Evolutionary conservation across 1,140 invertebrate species (phyloP).

Genomic region (Chymomyza costata): DNA sequence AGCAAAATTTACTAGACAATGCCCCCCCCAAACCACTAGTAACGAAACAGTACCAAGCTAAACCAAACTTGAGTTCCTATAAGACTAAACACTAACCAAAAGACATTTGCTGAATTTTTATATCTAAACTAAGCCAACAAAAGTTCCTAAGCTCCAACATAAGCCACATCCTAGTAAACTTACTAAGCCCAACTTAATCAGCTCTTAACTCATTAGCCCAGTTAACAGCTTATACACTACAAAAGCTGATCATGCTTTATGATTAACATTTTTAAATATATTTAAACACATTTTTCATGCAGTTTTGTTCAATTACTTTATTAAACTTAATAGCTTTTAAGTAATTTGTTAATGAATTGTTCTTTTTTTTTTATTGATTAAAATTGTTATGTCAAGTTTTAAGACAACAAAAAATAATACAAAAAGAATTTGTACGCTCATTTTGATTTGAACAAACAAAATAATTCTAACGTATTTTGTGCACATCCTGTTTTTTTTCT

Average conservation of each 20-base stretch:
- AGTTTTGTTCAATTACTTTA: constrained; percentile 60
- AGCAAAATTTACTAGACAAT: constrained; percentile 32
- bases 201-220: constrained; percentile 19
- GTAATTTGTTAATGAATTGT: constrained; percentile 62
- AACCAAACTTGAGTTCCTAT: constrained; percentile 36
- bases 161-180: background rate
- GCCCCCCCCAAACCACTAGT: constrained; percentile 1
- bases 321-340: constrained; percentile 41
- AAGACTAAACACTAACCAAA: constrained; percentile 29
- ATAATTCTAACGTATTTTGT: constrained; percentile 75
- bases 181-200: constrained; percentile 10
- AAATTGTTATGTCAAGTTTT: constrained; percentile 54
- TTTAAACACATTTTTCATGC: constrained; percentile 51
- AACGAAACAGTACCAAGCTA: constrained; percentile 8
- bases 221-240: constrained; percentile 19
- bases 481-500: constrained; percentile 74
- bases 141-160: constrained; percentile 43
- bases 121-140: constrained; percentile 39
- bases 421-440: constrained; percentile 9
- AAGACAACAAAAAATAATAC: constrained; percentile 36
- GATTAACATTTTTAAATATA: constrained; percentile 1
- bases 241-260: constrained; percentile 18
- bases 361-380: constrained; percentile 38
- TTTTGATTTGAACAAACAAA: constrained; percentile 54
- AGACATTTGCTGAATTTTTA: constrained; percentile 49